These are phyloP conservation scores for Clupea harengus DNA, from an alignment of 2,113 vertebrate genomes.

Conservation along the genomic window DNA sequence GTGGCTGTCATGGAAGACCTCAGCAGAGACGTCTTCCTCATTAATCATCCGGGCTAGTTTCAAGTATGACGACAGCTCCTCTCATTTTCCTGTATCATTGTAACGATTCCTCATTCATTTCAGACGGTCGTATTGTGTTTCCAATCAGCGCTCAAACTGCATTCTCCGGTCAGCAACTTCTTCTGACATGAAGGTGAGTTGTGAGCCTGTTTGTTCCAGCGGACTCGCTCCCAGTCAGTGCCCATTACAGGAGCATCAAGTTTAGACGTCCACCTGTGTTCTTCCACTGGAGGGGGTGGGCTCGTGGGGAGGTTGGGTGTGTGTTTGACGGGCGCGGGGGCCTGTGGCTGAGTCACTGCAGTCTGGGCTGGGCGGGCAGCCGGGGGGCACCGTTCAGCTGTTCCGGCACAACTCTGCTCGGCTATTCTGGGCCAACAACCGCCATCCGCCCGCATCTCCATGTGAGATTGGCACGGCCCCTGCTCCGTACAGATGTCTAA, in stretches of 20 bases:
- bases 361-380: neutral
- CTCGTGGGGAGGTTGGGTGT: conserved; percentile 3
- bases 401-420: neutral
- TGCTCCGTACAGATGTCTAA: neutral
- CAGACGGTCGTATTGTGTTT: neutral
- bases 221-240: neutral
- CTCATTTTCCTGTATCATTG: neutral
- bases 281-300: neutral
- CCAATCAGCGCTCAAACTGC: neutral
- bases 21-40: neutral
- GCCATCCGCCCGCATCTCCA: neutral
- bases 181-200: neutral
- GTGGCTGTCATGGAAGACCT: neutral
- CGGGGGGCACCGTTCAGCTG: neutral
- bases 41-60: neutral
- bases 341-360: conserved; percentile 1
- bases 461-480: neutral
- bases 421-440: neutral
- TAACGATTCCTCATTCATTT: neutral
- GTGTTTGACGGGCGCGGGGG: neutral
- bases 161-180: neutral
- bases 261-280: conserved; percentile 28
- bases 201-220: conserved; percentile 11
- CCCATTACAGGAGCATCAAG: neutral
- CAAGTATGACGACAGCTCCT: conserved; percentile 5